A percentile compares a stretch with the other conserved stretches of the same genome.
These are phyloP conservation scores for Periplaneta americana DNA, from an alignment of 1,140 invertebrate genomes.

Conservation along the genomic window DNA sequence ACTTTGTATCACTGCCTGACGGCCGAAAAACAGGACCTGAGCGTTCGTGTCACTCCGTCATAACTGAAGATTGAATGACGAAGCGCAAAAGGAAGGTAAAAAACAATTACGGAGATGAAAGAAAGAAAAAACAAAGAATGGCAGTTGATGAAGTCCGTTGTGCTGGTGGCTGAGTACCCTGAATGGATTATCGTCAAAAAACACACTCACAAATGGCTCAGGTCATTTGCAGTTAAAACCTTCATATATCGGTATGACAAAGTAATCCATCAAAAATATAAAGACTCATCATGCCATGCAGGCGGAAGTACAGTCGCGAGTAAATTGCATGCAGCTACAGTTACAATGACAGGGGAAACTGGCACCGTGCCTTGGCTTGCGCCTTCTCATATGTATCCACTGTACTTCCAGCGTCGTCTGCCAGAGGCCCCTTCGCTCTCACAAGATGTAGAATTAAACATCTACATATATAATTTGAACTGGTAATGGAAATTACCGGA, in stretches of 20 bases:
- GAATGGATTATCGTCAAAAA: not conserved
- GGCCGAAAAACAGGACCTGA: not conserved
- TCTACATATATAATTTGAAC: no score
- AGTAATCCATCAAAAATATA: not conserved
- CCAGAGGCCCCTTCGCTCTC: no score
- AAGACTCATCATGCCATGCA: not conserved
- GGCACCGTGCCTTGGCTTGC: no score
- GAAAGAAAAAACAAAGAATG: not conserved
- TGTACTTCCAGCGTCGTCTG: no score
- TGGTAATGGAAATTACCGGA: no score
- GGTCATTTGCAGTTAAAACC: not conserved
- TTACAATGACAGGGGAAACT: no score
- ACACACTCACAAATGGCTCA: not conserved
- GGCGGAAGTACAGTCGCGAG: not conserved
- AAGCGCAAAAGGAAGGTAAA: not conserved
- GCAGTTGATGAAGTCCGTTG: not conserved
- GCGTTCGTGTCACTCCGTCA: not conserved
- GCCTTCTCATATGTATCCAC: no score
- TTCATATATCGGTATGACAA: not conserved
- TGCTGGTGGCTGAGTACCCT: not conserved
- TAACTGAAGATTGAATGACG: constrained; percentile 3
- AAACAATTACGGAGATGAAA: not conserved
- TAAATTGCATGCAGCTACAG: not conserved
- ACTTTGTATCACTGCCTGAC: no score
- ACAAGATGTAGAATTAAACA: no score